Base-by-base conservation (phyloP, 2,113 vertebrate species). In the Crotalus horridus region DNA sequence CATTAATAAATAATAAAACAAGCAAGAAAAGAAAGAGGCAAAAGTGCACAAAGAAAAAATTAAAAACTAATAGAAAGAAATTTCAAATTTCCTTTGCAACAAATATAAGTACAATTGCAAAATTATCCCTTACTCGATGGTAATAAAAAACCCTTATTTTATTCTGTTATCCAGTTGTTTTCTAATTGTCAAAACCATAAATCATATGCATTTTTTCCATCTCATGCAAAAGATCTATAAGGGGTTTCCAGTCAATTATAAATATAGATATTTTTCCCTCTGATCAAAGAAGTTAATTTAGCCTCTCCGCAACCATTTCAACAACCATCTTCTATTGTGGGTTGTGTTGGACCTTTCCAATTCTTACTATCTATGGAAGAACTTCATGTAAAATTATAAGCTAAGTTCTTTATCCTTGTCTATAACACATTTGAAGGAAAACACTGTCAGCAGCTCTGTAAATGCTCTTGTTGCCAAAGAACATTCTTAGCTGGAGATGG, bases 81-180 rank as follows among this genome's bases (percentile, higher is more conserved):
- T 89, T 95, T 95, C 95, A 53, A 56, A 51, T 17, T 94, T 95
- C 55, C 1, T 0, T 85, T 23, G 58, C 93, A 94, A 91, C 88
- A 91, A 93, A 94, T 56, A 5, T 56, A 56, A 56, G 55, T 20
- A 21, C 20, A 56, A 56, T 56, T 56, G 55, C 55, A 21, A 56
- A 56, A 56, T 56, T 56, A 56, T 56, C 55, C 20, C 55, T 56
- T 56, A 56, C 55, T 56, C 17, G 5, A 56, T 6, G 55, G 17
- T 20, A 56, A 56, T 20, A 56, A 56, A 56, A 56, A 56, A 56
- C 4, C 17, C 55, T 56, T 4, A 56, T 56, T 56, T 56, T 56
- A 21, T 56, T 56, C 15, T 56, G 13, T 56, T 56, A 56, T 56
- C 17, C 55, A 56, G 55, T 56, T 21, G 17, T 56, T 56, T 56